Evolutionary conservation across 1,140 invertebrate genomes (phyloP).

Genomic region (Drosophila serrata): DNA sequence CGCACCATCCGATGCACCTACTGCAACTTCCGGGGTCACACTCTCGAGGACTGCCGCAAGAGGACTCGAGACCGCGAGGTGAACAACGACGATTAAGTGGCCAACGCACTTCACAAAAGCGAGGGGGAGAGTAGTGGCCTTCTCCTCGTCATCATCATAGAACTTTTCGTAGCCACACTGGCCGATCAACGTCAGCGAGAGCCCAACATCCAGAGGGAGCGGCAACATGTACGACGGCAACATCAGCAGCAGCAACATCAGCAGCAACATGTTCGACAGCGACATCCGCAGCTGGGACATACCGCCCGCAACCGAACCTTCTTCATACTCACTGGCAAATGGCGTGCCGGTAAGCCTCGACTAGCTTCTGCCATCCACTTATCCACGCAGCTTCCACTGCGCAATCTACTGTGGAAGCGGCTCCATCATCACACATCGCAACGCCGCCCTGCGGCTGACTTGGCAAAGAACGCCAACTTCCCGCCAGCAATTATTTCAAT

Average conservation of each 20-base stretch:
- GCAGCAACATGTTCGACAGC: slow-evolving; percentile 11
- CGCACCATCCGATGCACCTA: slow-evolving; percentile 62
- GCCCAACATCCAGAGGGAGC: slow-evolving; percentile 24
- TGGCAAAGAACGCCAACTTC: slow-evolving; percentile 65
- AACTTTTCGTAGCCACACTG: slow-evolving; percentile 51
- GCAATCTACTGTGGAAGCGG: slow-evolving; percentile 8
- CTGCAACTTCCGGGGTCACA: slow-evolving; percentile 73
- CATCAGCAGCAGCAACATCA: slow-evolving; percentile 1
- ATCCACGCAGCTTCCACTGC: slow-evolving; percentile 21
- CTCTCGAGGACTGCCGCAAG: slow-evolving; percentile 65
- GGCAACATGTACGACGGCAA: slow-evolving; percentile 11
- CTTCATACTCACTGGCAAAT: slow-evolving; percentile 38
- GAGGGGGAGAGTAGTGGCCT: slow-evolving; percentile 17
- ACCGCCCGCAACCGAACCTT: slow-evolving; percentile 7
- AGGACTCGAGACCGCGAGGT: slow-evolving; percentile 32
- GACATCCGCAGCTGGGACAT: slow-evolving; percentile 5
- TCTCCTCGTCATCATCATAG: slow-evolving; percentile 31
- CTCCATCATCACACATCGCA: slow-evolving; percentile 8
- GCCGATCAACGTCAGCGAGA: slow-evolving; percentile 31
- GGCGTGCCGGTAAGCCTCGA: slow-evolving; percentile 58
- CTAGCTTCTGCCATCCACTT: slow-evolving; percentile 32
- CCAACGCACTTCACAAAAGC: not conserved
- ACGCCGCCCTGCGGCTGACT: slow-evolving; percentile 64
- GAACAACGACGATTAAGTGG: slow-evolving; percentile 32
- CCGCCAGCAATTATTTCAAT: not conserved